These are phyloP conservation scores for Neolamprologus fasciatus DNA, from an alignment of 2,113 vertebrate genomes.

Conservation along the genomic window DNA sequence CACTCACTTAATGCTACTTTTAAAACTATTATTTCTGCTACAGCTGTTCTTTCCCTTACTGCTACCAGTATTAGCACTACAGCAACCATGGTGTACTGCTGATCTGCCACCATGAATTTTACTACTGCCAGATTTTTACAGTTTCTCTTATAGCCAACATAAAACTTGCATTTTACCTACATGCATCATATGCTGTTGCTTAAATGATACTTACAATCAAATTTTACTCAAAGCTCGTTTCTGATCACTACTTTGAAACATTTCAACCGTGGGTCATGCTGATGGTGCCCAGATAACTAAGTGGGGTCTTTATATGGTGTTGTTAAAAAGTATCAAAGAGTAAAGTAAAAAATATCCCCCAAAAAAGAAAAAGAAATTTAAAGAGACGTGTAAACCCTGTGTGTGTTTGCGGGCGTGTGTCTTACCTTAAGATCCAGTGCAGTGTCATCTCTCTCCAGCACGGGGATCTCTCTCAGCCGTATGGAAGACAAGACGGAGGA, in stretches of 20 bases:
- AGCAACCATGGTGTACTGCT: neutral
- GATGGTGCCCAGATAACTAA: neutral
- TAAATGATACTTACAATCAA: neutral
- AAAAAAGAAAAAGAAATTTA: neutral
- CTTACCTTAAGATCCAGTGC: slow-evolving; percentile 73
- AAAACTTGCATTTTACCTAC: neutral
- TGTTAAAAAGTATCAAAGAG: neutral
- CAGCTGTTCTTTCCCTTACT: neutral
- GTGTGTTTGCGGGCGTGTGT: neutral
- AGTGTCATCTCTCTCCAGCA: slow-evolving; percentile 80
- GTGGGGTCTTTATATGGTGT: fast-evolving
- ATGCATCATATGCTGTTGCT: neutral
- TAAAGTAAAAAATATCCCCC: neutral
- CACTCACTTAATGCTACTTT: neutral
- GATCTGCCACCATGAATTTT: neutral
- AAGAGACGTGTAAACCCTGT: neutral
- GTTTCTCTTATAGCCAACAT: neutral
- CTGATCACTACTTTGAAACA: neutral
- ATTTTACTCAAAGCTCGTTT: neutral
- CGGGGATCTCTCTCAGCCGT: slow-evolving; percentile 81
- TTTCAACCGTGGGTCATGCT: neutral
- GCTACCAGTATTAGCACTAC: neutral
- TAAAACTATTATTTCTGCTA: neutral
- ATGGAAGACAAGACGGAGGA: slow-evolving; percentile 79
- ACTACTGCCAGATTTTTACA: neutral